A percentile compares a stretch with the other conserved stretches of the same genome.
These are phyloP conservation scores for Daubentonia madagascariensis DNA, from an alignment of 2,113 vertebrate species.

Conservation along the genomic window DNA sequence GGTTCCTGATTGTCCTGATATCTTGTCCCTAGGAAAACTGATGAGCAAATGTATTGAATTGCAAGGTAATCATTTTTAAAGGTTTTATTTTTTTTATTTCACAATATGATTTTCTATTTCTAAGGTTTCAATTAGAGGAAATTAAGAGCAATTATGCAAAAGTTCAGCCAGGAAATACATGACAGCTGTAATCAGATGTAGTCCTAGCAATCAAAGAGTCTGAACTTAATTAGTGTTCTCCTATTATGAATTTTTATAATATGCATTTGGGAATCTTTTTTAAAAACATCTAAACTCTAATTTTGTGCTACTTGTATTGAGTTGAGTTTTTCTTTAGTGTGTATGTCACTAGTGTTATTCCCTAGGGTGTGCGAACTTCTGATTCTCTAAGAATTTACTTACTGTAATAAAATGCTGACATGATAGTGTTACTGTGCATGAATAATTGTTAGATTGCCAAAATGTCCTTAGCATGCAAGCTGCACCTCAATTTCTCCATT, in stretches of 20 bases:
- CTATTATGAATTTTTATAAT: not conserved
- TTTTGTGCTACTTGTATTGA: not conserved
- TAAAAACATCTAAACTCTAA: not conserved
- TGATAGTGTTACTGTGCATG: no score
- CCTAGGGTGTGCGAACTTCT: not conserved
- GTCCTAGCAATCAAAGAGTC: not conserved
- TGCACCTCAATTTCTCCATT: not conserved
- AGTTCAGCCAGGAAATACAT: slow-evolving; percentile 22
- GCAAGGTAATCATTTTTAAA: not conserved
- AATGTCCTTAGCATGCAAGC: not conserved
- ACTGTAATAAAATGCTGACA: not conserved
- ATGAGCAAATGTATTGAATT: not conserved
- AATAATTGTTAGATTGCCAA: not conserved
- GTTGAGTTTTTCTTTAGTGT: not conserved
- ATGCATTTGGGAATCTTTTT: not conserved
- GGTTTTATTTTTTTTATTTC: not conserved
- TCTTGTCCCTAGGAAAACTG: not conserved
- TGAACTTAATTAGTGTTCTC: not conserved
- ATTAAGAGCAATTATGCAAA: slow-evolving; percentile 21
- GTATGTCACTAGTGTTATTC: not conserved
- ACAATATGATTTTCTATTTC: not conserved
- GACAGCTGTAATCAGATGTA: not conserved
- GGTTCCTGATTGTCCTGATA: not conserved
- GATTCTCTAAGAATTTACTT: not conserved
- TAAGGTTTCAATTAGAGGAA: not conserved